These are phyloP conservation scores for Stegophylla sp. DNA, from an alignment of 2,888 invertebrate genomes.

Conservation along the genomic window DNA sequence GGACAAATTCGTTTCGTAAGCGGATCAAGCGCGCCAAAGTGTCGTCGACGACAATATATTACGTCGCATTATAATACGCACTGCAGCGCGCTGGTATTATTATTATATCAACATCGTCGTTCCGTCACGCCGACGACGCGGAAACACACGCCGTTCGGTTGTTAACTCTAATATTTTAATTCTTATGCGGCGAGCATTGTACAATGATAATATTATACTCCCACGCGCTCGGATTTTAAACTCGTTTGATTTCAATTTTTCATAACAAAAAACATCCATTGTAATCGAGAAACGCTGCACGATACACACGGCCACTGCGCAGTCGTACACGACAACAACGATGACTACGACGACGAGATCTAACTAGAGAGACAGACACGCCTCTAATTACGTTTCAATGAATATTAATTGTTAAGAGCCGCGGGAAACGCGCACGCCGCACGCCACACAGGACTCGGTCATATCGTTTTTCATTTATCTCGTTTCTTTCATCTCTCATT, in stretches of 20 bases:
- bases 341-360: background rate
- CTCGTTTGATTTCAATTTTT: constrained; percentile 17
- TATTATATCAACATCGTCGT: background rate
- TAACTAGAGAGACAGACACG: background rate
- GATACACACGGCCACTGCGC: background rate
- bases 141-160: background rate
- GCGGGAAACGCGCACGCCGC: constrained; percentile 6
- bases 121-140: background rate
- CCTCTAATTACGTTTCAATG: constrained; percentile 37
- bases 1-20: constrained; percentile 25
- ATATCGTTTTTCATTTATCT: constrained; percentile 36
- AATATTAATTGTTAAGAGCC: constrained; percentile 9
- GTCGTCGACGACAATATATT: background rate
- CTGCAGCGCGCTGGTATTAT: too few species aligned
- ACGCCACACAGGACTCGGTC: background rate
- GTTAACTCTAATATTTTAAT: background rate
- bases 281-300: constrained; percentile 7
- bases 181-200: too few species aligned
- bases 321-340: background rate
- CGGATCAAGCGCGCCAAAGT: constrained; percentile 1
- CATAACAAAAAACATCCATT: background rate
- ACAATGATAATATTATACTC: background rate
- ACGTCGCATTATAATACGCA: too few species aligned
- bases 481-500: background rate
- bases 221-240: background rate